Conservation (phyloP, 2,113 vertebrate species). For the Athene cunicularia region DNA sequence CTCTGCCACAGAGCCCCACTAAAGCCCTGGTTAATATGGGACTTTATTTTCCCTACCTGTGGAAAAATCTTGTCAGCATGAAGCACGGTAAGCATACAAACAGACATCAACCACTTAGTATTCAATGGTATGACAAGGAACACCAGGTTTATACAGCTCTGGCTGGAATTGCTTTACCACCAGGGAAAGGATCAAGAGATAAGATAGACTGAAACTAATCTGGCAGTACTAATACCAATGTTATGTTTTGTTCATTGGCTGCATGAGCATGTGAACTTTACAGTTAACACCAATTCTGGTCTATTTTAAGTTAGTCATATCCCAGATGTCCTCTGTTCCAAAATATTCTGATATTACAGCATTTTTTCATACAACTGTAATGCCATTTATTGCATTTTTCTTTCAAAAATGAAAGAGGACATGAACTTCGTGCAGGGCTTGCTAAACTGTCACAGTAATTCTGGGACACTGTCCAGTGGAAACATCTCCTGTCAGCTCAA, state of each 20-base stretch:
- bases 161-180: background rate
- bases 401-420: background rate
- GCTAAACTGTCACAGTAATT: background rate
- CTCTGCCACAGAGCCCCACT: background rate
- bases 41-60: background rate
- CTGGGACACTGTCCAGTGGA: background rate
- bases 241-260: background rate
- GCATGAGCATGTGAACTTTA: background rate
- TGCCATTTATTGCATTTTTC: background rate
- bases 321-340: background rate
- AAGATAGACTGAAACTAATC: background rate
- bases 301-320: background rate
- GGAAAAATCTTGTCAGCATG: background rate
- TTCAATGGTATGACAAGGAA: background rate
- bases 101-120: background rate
- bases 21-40: background rate
- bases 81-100: accelerated
- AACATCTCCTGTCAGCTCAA: background rate
- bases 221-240: background rate
- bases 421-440: background rate
- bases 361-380: background rate
- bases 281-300: background rate
- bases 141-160: background rate
- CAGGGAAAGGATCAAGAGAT: background rate
- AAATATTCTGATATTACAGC: background rate